Evolutionary conservation across 2,113 vertebrate species (phyloP), one percentile per base, ranked within the genome.

Genomic region (Tetrao urogallus): DNA sequence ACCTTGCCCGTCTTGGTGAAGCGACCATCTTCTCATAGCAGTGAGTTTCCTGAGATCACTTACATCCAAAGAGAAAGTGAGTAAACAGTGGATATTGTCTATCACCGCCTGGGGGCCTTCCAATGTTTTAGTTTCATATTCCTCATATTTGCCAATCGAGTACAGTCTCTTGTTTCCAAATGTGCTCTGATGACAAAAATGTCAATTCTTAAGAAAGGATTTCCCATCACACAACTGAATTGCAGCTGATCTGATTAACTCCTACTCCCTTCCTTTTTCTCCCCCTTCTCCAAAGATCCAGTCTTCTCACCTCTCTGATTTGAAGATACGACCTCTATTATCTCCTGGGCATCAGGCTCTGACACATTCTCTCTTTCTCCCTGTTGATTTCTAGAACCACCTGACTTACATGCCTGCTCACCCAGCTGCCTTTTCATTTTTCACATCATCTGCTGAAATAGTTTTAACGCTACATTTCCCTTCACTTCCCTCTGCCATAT

Each of bases 351-450:
- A 30, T 1, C 57, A 14, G 11, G 24, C 24, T 81, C 25, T 3
- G 0, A 10, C 30, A 1, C 8, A 3, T 19, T 8, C 8, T 3
- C 3, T 0, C 11, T 11, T 5, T 22, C 13, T 61, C 10, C 28
- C 32, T 43, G 61, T 57, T 42, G 43, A 78, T 88, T 85, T 61
- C 42, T 78, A 57, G 36, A 78, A n/a, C 24, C 27, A 50, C 20
- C 12, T 13, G 11, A 24, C 18, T 45, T 61, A 19, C 10, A 27
- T 13, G 6, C 45, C 40, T 78, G 16, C 50, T 61, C 21, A 32
- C 28, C 6, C 43, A 56, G 22, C 4, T 42, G 9, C 10, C 45
- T 65, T 56, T 76, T 25, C 19, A n/a, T 81, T 84, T 73, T 52
- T 30, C 6, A 54, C 15, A 72, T n/a, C 5, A 18, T 71, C 15